Evolutionary conservation across 2,113 vertebrate genomes (phyloP).

Genomic region (Phalacrocorax aristotelis): DNA sequence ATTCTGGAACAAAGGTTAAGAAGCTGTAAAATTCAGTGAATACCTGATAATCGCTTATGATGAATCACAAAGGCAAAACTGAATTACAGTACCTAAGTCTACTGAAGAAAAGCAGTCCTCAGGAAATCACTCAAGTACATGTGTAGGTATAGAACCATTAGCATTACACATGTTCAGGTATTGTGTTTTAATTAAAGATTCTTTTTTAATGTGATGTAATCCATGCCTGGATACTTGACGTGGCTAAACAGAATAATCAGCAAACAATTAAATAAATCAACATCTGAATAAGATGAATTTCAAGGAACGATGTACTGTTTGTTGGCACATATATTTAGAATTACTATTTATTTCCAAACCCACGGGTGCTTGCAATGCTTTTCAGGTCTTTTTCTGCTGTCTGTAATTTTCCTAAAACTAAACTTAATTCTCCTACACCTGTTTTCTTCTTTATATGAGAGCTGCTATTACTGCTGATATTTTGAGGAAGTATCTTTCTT

Average conservation of each 20-base stretch:
- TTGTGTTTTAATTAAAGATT: not conserved
- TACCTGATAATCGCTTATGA: not conserved
- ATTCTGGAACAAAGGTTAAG: not conserved
- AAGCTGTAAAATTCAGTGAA: not conserved
- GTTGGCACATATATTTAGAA: not conserved
- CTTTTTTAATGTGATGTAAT: not conserved
- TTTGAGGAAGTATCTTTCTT: slow-evolving; percentile 13
- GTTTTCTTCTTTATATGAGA: not conserved
- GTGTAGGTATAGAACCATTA: not conserved
- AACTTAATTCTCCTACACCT: not conserved
- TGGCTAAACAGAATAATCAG: not conserved
- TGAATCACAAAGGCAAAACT: not conserved
- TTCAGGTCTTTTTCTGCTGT: not conserved
- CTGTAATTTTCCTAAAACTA: not conserved
- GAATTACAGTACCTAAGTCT: not conserved
- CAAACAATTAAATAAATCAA: not conserved
- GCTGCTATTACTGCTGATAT: not conserved
- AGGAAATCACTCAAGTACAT: not conserved
- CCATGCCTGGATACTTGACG: not conserved
- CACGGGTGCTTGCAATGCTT: not conserved
- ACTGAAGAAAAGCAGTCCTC: not conserved
- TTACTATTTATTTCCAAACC: not conserved
- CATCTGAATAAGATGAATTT: not conserved
- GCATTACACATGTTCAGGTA: not conserved
- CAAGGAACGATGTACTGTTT: not conserved